Percentiles rank a stretch among this genome's conserved stretches.
Evolutionary conservation across 1,140 invertebrate species (phyloP).

Genomic region (Rhagoletis zephyria): DNA sequence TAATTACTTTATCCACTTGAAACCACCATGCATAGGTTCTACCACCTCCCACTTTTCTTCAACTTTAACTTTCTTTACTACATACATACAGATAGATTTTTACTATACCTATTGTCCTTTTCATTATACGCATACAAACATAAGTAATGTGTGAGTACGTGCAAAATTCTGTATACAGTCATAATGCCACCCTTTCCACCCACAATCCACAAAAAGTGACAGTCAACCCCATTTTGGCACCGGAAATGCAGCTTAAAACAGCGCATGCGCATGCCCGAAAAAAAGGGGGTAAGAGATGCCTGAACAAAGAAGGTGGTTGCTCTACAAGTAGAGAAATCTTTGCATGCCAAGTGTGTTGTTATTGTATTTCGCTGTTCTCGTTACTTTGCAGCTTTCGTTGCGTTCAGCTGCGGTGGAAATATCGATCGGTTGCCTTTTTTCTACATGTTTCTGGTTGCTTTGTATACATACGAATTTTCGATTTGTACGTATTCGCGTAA

Average conservation of each 20-base stretch:
- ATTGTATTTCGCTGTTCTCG: not conserved
- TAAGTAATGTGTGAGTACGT: not conserved
- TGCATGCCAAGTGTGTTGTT: constrained; percentile 9
- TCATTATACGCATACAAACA: not conserved
- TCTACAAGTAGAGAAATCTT: constrained; percentile 17
- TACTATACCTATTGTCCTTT: constrained; percentile 1
- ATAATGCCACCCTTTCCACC: not conserved
- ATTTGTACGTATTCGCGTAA: constrained; percentile 8
- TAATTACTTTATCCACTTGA: too few species aligned
- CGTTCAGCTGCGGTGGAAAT: constrained; percentile 24
- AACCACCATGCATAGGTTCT: too few species aligned
- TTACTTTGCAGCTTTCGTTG: constrained; percentile 13
- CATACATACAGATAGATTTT: too few species aligned
- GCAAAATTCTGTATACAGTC: not conserved
- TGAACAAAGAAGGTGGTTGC: not conserved
- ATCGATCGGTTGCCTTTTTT: constrained; percentile 21
- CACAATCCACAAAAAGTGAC: not conserved
- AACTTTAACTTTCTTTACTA: too few species aligned
- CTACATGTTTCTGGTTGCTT: not conserved
- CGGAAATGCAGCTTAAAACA: not conserved
- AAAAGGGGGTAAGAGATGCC: not conserved
- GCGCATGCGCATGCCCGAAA: constrained; percentile 12
- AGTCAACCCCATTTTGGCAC: constrained; percentile 3
- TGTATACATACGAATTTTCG: not conserved
- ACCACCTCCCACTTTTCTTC: too few species aligned